Conservation (phyloP, 2,113 vertebrate species). For the Malurus alboscapulatus region DNA sequence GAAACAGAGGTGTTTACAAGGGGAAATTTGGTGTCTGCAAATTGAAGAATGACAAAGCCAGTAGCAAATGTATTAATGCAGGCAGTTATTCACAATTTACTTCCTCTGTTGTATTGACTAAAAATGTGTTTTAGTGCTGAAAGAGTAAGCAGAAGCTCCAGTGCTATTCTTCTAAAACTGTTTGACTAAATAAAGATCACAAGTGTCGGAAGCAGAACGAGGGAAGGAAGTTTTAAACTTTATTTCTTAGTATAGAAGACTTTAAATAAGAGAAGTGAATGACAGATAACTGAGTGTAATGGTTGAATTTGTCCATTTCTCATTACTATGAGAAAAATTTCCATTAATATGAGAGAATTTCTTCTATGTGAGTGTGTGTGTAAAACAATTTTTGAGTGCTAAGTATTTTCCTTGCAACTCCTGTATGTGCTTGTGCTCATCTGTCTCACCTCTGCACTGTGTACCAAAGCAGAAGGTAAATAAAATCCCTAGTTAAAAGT, state of each 20-base stretch:
- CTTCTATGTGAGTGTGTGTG: background rate
- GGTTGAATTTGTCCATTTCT: background rate
- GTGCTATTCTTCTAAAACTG: background rate
- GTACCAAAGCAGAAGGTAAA: background rate
- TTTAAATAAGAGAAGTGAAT: background rate
- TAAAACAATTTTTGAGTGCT: background rate
- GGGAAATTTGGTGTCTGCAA: background rate
- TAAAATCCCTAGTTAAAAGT: background rate
- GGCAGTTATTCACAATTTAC: background rate
- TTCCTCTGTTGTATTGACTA: background rate
- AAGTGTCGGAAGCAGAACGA: background rate
- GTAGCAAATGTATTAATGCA: background rate
- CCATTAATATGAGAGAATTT: background rate
- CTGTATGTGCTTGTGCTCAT: background rate
- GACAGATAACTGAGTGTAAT: background rate
- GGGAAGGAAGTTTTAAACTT: background rate
- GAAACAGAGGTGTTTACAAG: slow-evolving; percentile 35
- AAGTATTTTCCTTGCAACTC: background rate
- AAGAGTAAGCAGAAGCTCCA: background rate
- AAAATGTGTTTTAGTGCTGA: background rate
- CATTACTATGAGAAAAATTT: background rate
- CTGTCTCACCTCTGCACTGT: background rate
- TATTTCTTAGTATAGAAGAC: background rate
- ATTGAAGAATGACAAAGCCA: slow-evolving; percentile 5
- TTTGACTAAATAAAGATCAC: background rate